These are phyloP conservation scores for Macropodus opercularis DNA, from an alignment of 2,797 vertebrate genomes.

Conservation along the genomic window DNA sequence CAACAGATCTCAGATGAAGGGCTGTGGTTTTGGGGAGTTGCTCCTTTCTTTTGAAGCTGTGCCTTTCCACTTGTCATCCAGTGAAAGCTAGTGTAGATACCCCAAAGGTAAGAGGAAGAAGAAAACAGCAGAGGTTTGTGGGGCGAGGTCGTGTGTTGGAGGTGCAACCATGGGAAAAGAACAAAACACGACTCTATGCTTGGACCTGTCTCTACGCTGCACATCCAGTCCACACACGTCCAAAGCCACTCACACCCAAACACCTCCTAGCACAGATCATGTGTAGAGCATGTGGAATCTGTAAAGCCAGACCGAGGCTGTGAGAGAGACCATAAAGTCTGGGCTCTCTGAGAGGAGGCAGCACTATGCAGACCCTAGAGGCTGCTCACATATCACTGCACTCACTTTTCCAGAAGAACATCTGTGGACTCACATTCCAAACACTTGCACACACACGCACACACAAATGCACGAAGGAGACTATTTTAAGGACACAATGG, in stretches of 20 bases:
- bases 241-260: conserved; percentile 19
- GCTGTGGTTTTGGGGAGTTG: conserved; percentile 15
- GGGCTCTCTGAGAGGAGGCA: conserved; percentile 43
- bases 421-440: conserved; percentile 47
- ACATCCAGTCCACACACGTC: conserved; percentile 21
- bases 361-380: conserved; percentile 32
- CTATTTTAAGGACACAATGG: conserved; percentile 58
- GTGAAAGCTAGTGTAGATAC: not conserved
- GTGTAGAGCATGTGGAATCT: conserved; percentile 14
- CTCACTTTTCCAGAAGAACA: conserved; percentile 46
- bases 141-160: not conserved
- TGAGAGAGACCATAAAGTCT: conserved; percentile 37
- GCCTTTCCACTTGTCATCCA: not conserved
- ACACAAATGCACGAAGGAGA: conserved; percentile 27
- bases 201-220: conserved; percentile 26
- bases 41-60: not conserved
- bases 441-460: conserved; percentile 12
- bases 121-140: not conserved
- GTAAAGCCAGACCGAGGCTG: not conserved
- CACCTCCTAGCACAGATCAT: conserved; percentile 23
- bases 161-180: conserved; percentile 34
- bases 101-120: not conserved
- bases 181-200: conserved; percentile 23
- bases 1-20: conserved; percentile 23
- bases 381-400: conserved; percentile 31